Base-by-base conservation (phyloP, 2,888 invertebrate species). In the Sclerodermus sp. region DNA sequence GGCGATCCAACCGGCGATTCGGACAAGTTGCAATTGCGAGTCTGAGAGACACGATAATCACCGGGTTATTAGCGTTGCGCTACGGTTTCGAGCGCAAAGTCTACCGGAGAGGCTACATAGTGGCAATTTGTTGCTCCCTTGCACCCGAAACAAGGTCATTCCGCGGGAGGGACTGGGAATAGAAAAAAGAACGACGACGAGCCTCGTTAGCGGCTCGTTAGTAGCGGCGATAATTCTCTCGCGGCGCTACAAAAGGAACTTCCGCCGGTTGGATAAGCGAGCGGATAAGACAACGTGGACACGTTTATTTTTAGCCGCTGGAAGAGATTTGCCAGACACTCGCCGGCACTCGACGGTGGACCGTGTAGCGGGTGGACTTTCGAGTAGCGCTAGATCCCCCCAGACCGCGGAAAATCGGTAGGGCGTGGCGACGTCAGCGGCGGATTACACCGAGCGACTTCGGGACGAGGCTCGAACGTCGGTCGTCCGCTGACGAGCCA, bases 381-480 rank as follows among this genome's bases (percentile, higher is more conserved):
- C n/a, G n/a, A n/a, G n/a, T n/a, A n/a, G n/a, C n/a, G n/a, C n/a
- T n/a, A n/a, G n/a, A n/a, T n/a, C n/a, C n/a, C n/a, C n/a, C n/a
- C n/a, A n/a, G n/a, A n/a, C n/a, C n/a, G n/a, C n/a, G n/a, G n/a
- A 8, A 8, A 23, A 23, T 23, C 6, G 34, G 14, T 4, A 12
- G 49, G 45, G 50, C 48, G 46, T 51, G 57, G 56, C 60, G 55
- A 64, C 4, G 64, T 64, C 58, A 64, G n/a, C 66, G 64, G 64
- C 57, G 63, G 66, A 66, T 66, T 66, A 66, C 62, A 61, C 55
- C 61, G 63, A 52, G 51, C 64, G 61, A 66, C 66, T 66, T 66
- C 53, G 55, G 54, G 51, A 55, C 47, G 55, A 50, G 53, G 54
- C 58, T 66, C 64, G 61, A 66, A 64, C 64, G 64, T 66, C 64